A percentile compares a stretch with the other conserved stretches of the same genome.
These are phyloP conservation scores for Clamator glandarius DNA, from an alignment of 2,797 vertebrate genomes.

Conservation along the genomic window DNA sequence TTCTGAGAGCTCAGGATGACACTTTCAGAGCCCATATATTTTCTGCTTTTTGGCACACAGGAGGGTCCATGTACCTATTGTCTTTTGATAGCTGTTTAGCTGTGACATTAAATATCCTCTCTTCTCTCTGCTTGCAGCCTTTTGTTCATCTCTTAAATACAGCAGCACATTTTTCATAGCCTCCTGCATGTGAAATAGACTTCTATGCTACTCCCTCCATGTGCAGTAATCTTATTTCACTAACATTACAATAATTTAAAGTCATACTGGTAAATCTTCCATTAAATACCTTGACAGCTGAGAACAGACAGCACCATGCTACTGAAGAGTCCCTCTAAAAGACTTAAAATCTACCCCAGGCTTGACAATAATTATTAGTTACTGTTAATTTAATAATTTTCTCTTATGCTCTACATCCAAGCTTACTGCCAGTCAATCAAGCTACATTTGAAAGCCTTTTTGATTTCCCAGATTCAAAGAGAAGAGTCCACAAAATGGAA, in stretches of 20 bases:
- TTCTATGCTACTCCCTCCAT: background rate
- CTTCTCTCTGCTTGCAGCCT: conserved; percentile 21
- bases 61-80: background rate
- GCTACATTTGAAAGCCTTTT: background rate
- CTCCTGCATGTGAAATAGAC: background rate
- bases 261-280: conserved; percentile 32
- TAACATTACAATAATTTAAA: conserved; percentile 38
- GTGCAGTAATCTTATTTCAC: conserved; percentile 22
- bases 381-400: background rate
- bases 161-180: background rate
- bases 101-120: conserved; percentile 27
- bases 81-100: conserved; percentile 21
- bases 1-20: background rate
- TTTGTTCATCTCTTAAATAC: conserved; percentile 5
- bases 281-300: conserved; percentile 3
- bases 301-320: background rate
- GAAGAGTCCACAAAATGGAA: background rate
- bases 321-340: background rate
- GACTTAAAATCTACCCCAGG: background rate
- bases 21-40: background rate
- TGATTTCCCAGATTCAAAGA: background rate
- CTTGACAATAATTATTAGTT: background rate
- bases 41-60: background rate
- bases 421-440: background rate
- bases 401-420: background rate